phyloP scores from a whole-genome alignment of 2,888 invertebrate species.

The Linyphia triangularis region DNA sequence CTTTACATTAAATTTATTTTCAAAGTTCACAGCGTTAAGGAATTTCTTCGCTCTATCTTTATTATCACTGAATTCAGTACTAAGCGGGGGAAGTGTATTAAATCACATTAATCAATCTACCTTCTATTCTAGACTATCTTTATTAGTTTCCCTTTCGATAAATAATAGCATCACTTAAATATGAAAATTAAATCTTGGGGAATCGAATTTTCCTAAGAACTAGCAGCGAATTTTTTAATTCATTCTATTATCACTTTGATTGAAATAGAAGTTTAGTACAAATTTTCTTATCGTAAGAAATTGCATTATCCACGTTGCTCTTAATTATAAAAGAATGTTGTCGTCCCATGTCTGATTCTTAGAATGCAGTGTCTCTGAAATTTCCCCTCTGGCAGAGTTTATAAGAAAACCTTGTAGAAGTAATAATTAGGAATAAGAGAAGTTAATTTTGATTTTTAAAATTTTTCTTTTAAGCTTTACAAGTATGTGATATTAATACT shows the following conservation, averaged over 20 bases:
- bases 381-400: not conserved
- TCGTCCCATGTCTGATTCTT: slow-evolving; percentile 24
- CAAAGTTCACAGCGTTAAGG: too few relatives aligned
- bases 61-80: not conserved
- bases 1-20: too few relatives aligned
- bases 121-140: not conserved
- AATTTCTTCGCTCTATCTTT: not conserved
- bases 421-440: too few relatives aligned
- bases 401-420: too few relatives aligned
- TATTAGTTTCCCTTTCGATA: not conserved
- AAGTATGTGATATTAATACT: too few relatives aligned
- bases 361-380: slow-evolving; percentile 32
- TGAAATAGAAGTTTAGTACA: not conserved
- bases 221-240: slow-evolving; percentile 33
- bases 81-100: too few relatives aligned
- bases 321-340: not conserved
- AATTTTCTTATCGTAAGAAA: not conserved
- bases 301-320: not conserved
- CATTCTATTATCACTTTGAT: not conserved
- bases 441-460: too few relatives aligned
- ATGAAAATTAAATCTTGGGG: slow-evolving; percentile 37
- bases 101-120: too few relatives aligned
- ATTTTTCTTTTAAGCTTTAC: too few relatives aligned
- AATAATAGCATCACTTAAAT: slow-evolving; percentile 43
- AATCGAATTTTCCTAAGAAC: slow-evolving; percentile 47